phyloP scores from a whole-genome alignment of 2,113 vertebrate genomes.

The Nycticorax nycticorax region DNA sequence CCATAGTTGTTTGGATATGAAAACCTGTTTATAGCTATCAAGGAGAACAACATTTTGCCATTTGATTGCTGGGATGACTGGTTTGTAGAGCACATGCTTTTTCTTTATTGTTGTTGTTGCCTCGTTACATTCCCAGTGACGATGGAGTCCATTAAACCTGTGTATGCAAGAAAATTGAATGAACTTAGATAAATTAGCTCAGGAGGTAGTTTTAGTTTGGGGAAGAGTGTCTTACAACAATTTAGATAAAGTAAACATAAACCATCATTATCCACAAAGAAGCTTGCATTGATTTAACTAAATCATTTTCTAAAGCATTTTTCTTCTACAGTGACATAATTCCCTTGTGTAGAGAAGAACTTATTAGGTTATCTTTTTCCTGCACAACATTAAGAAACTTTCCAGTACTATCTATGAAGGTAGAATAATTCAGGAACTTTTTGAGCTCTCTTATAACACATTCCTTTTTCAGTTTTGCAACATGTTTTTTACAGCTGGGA shows the following conservation, averaged over 20 bases:
- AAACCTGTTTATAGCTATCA: background rate
- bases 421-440: background rate
- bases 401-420: background rate
- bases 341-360: background rate
- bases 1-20: background rate
- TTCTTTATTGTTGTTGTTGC: background rate
- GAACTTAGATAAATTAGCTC: constrained; percentile 32
- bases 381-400: background rate
- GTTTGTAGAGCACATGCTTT: background rate
- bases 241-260: constrained; percentile 30
- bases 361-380: background rate
- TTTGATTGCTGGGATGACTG: background rate
- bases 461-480: background rate
- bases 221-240: background rate
- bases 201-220: background rate
- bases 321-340: background rate
- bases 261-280: background rate
- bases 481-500: background rate
- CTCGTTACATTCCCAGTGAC: background rate
- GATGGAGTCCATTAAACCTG: background rate
- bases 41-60: background rate
- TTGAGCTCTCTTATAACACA: background rate
- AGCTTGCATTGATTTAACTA: background rate
- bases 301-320: background rate
- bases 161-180: background rate